Base-by-base conservation (phyloP, 2,888 invertebrate genomes). In the Ochropacha duplaris region DNA sequence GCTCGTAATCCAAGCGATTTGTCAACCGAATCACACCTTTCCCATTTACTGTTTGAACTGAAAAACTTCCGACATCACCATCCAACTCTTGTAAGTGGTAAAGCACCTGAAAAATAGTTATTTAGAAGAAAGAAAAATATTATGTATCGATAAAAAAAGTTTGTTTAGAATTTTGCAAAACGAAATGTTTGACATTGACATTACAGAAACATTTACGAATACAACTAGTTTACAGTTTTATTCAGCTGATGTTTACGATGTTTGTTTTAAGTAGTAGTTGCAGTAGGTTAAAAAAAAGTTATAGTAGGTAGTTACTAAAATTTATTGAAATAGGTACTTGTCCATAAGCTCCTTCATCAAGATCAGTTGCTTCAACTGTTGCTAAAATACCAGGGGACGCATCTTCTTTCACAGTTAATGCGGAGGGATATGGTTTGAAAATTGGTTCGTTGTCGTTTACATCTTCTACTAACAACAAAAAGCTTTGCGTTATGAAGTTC, bases 391-490 rank as follows among this genome's bases (percentile, higher is more conserved):
- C 95, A 0, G 97, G 96, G 6, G 93, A 87, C 55, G 96, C 95
- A 84, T 97, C 95, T 92, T 98, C 98, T 59, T 95, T 94, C 49
- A 98, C 94, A 59, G 95, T 95, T 64, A 98, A 93, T 55, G 97
- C 96, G 50, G 97, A 95, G 72, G 96, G 96, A 88, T 97, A 97
- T 22, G 97, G 96, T 83, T 96, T 95, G 86, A 98, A 98, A 66
- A 97, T 94, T 31, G 98, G 98, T 76, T 95, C 96, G 92, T 98
- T 98, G 92, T 98, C 98, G 81, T 98, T 98, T 51, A 97, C 96
- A 83, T 98, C 98, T 90, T 98, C 98, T 51, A 98, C 97, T 72
- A 98, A 93, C 55, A 98, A 90, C 66, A 98, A 92, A 72, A 98
- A 94, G 81, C 98, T 97, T 90, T 98, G 98, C 0, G 97, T 98